Conservation (phyloP, 1,140 invertebrate genomes). For the Pogonognathellus flavescens region DNA sequence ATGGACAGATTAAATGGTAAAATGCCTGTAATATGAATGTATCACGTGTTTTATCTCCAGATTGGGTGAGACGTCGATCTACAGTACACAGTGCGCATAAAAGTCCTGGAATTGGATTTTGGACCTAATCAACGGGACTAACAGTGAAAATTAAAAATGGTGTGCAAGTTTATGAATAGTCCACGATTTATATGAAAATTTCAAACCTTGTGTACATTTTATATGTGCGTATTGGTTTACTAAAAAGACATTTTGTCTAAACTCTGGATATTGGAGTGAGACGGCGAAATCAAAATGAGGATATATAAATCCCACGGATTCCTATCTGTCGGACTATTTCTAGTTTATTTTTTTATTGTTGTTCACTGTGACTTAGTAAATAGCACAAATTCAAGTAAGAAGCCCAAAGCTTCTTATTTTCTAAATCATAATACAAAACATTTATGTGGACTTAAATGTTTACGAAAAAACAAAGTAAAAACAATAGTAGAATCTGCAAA, state of each 20-base stretch:
- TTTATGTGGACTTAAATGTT: conserved; percentile 29
- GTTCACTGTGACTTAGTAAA: not conserved
- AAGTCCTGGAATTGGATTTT: not conserved
- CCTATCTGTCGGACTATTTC: conserved; percentile 21
- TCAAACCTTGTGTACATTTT: too few relatives aligned
- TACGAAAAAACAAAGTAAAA: conserved; percentile 20
- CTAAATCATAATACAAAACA: conserved; percentile 8
- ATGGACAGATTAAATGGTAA: not conserved
- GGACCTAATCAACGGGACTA: not conserved
- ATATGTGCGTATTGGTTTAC: too few relatives aligned
- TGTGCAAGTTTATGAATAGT: not conserved
- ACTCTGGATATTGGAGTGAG: not conserved
- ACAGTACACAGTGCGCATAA: not conserved
- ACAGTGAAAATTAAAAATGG: not conserved
- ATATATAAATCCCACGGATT: conserved; percentile 25
- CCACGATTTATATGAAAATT: too few relatives aligned
- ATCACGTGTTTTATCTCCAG: conserved; percentile 21
- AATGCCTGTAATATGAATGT: conserved; percentile 27
- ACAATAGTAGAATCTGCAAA: not conserved
- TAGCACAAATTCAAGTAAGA: not conserved
- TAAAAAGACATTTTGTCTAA: too few relatives aligned
- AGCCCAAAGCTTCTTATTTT: conserved; percentile 5
- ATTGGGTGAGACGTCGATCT: not conserved
- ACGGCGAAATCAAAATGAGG: conserved; percentile 38
- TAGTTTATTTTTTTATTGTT: conserved; percentile 25